These are phyloP conservation scores for Epinotia bilunana DNA, from an alignment of 2,888 invertebrate genomes.

Conservation along the genomic window DNA sequence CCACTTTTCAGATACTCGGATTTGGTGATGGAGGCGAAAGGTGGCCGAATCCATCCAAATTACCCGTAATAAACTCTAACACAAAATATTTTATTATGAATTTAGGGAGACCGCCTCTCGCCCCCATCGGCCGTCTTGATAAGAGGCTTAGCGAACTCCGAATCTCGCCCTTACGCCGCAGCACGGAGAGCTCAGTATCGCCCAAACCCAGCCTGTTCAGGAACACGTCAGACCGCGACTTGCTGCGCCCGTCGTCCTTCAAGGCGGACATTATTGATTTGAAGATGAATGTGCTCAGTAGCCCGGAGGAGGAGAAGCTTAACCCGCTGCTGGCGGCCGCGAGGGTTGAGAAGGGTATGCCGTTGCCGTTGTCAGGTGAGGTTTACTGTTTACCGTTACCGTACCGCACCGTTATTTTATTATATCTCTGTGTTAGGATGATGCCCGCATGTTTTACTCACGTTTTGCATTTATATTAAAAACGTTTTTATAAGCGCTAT, in stretches of 20 bases:
- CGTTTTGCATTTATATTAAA: too few relatives aligned
- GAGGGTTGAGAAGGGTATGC: conserved; percentile 74
- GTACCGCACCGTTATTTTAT: too few relatives aligned
- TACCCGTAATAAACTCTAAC: too few relatives aligned
- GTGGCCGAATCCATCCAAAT: too few relatives aligned
- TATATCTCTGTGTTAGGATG: too few relatives aligned
- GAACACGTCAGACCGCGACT: conserved; percentile 68
- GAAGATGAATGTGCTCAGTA: conserved; percentile 74
- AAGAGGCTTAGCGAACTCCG: conserved; percentile 72
- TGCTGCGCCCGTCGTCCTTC: conserved; percentile 67
- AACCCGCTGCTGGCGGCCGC: conserved; percentile 64
- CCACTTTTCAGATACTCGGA: too few relatives aligned
- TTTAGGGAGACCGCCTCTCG: conserved; percentile 67
- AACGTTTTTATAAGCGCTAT: too few relatives aligned
- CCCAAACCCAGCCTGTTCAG: conserved; percentile 66
- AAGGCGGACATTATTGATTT: conserved; percentile 79
- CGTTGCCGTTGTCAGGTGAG: conserved; percentile 80
- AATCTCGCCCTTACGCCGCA: conserved; percentile 74
- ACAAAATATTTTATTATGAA: background rate
- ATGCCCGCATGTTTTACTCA: too few relatives aligned
- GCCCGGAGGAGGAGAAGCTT: conserved; percentile 72
- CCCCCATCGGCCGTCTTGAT: conserved; percentile 69
- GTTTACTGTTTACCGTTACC: background rate
- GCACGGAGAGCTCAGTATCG: conserved; percentile 66
- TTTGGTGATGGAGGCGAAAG: too few relatives aligned